These are phyloP conservation scores for Diplazon laetatorius DNA, from an alignment of 2,888 invertebrate genomes.

Conservation along the genomic window DNA sequence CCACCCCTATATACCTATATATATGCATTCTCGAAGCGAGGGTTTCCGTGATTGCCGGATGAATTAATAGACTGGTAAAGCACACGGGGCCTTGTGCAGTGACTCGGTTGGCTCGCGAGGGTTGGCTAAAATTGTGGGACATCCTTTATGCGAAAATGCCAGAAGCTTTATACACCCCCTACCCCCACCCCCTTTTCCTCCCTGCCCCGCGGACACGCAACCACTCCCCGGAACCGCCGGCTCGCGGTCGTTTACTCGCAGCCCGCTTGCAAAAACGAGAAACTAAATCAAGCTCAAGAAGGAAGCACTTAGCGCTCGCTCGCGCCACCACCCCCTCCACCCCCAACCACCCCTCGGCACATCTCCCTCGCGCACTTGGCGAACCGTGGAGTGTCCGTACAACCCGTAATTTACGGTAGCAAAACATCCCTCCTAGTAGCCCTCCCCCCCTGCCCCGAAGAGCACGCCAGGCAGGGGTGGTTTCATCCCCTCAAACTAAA, in stretches of 20 bases:
- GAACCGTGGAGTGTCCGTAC: slow-evolving; percentile 36
- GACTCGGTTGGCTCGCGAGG: not conserved
- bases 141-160: slow-evolving; percentile 13
- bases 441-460: too few relatives aligned
- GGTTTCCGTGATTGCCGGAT: not conserved
- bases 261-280: slow-evolving; percentile 24
- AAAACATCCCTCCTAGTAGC: slow-evolving; percentile 63
- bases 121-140: not conserved
- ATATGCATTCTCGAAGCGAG: not conserved
- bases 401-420: slow-evolving; percentile 68
- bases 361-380: too few relatives aligned
- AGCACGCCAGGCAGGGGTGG: slow-evolving; percentile 20
- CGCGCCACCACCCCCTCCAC: not conserved
- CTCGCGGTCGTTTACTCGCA: slow-evolving; percentile 26
- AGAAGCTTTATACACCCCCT: not conserved
- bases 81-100: not conserved
- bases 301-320: slow-evolving; percentile 61
- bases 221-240: not conserved
- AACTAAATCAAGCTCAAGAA: slow-evolving; percentile 66
- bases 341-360: not conserved
- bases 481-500: slow-evolving; percentile 18
- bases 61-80: slow-evolving; percentile 24
- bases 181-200: too few relatives aligned
- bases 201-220: not conserved
- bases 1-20: not conserved